Evolutionary conservation across 2,113 vertebrate species (phyloP).

Genomic region (Rallus limicola): DNA sequence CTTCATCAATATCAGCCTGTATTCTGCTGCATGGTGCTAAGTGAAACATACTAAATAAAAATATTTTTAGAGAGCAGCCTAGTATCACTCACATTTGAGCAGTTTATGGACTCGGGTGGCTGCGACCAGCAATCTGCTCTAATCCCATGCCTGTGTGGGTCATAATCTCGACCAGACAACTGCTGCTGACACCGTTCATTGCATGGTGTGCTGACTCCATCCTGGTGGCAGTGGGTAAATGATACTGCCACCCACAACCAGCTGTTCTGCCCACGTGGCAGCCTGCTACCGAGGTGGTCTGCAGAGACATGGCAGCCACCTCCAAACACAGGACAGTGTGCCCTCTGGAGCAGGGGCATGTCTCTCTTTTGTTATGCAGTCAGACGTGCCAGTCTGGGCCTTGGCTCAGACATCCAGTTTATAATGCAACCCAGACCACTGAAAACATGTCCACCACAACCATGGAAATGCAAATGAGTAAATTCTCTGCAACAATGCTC

Average conservation of each 20-base stretch:
- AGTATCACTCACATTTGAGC: background rate
- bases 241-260: constrained; percentile 60
- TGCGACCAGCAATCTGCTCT: background rate
- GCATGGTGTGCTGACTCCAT: constrained; percentile 30
- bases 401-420: background rate
- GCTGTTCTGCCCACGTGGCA: constrained; percentile 49
- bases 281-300: background rate
- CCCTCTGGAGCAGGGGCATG: background rate
- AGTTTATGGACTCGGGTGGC: background rate
- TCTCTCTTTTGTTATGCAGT: background rate
- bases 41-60: background rate
- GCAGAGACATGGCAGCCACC: background rate
- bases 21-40: background rate
- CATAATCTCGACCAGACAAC: constrained; percentile 30
- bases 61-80: background rate
- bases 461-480: background rate
- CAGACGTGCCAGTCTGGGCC: background rate
- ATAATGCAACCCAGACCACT: background rate
- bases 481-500: background rate
- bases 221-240: constrained; percentile 17
- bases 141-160: background rate
- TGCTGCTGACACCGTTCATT: background rate
- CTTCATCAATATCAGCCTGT: background rate
- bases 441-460: background rate
- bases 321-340: background rate